Base-by-base conservation (phyloP, 2,888 invertebrate species). In the Aporophyla lueneburgensis region DNA sequence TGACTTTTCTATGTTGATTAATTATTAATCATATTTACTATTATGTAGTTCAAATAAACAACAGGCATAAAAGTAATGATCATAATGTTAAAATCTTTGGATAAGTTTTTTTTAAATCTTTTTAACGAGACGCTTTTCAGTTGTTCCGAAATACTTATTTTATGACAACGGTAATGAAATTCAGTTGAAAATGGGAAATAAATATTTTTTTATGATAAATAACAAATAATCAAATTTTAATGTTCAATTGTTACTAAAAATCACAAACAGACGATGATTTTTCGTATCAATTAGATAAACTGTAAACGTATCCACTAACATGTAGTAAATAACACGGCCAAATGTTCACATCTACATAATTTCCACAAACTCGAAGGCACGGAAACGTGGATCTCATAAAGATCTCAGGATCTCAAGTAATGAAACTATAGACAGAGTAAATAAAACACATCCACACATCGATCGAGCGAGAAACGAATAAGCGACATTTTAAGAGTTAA, bases 401-500 rank as follows among this genome's bases (percentile, higher is more conserved):
- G 86, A 86, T 78, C 83, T 72, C 79, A 78, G 75, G 65, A 71
- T 71, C 66, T 80, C 68, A 79, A 86, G 76, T 79, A 68, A 80
- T 70, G 71, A 79, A 86, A 86, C 68, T 67, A 84, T 83, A 85
- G 84, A 84, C 70, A 86, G 85, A 79, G 43, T 65, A 85, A 84
- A 80, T 54, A 0, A 81, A 82, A 83, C 69, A 85, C 84, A 83
- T 83, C 58, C 88, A 89, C 84, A 86, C 89, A 89, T 87, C 83
- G 86, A 88, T 81, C 86, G 84, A 91, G 90, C 87, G 80, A 89
- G 75, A 90, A 90, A 92, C 83, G 82, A 92, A 91, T 83, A 89
- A 91, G 81, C 84, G 80, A 87, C 86, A 75, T 90, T 92, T 93
- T 93, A 93, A 94, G 94, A 94, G 92, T 93, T 89, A 94, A 93